phyloP scores from a whole-genome alignment of 64 coral and sea anemone genomes.

The Montipora efflorescens region DNA sequence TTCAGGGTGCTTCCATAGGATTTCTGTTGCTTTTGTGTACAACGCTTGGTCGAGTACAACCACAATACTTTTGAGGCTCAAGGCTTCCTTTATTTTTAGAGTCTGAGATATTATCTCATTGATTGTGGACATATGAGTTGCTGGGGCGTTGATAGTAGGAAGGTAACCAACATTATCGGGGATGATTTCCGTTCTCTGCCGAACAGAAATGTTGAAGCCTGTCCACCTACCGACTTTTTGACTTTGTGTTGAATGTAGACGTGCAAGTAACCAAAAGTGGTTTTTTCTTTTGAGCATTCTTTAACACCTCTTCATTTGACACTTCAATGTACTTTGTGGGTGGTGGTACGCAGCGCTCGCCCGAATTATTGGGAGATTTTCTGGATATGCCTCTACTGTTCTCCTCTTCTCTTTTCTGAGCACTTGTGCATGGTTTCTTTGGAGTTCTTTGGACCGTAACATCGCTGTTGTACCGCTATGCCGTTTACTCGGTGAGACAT shows the following conservation, averaged over 20 bases:
- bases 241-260: neutral
- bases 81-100: no score
- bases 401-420: neutral
- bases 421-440: neutral
- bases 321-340: constrained; percentile 40
- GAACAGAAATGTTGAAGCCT: no score
- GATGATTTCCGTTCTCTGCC: no score
- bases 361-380: constrained; percentile 32
- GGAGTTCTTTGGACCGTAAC: constrained; percentile 1
- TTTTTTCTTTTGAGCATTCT: constrained; percentile 57
- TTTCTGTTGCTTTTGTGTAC: no score
- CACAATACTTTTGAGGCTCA: no score
- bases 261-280: constrained; percentile 49
- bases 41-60: no score
- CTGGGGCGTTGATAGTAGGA: no score
- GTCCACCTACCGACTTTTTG: no score
- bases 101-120: no score
- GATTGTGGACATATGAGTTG: no score
- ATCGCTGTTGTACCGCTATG: constrained; percentile 21
- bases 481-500: constrained; percentile 45
- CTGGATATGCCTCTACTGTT: constrained; percentile 47
- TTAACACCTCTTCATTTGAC: constrained; percentile 40
- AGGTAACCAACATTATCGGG: no score
- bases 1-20: no score
- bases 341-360: constrained; percentile 50